Percentiles rank a stretch among this genome's conserved stretches.
These are phyloP conservation scores for Lutraria lutraria DNA, from an alignment of 2,888 invertebrate species.

Conservation along the genomic window DNA sequence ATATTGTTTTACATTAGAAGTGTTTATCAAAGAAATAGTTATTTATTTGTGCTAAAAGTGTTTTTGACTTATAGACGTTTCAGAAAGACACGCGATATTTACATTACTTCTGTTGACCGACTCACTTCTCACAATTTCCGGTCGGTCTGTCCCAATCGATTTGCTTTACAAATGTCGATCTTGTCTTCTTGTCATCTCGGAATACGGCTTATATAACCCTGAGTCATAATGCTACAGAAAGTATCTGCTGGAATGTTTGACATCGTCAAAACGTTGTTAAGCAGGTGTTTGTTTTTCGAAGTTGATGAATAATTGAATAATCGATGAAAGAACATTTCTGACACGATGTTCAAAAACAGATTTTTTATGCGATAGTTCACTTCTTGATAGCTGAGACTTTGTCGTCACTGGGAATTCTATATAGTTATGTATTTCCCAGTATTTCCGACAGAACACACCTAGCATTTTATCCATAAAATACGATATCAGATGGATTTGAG, in stretches of 20 bases:
- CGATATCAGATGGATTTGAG: no score
- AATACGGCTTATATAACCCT: neutral
- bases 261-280: neutral
- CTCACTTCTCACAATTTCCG: neutral
- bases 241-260: neutral
- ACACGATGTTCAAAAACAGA: no score
- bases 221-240: neutral
- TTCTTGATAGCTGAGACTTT: no score
- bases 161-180: neutral
- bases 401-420: no score
- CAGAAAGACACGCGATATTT: neutral
- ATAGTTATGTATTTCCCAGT: no score
- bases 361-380: no score
- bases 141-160: neutral
- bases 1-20: no score
- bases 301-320: neutral
- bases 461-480: no score
- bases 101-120: neutral
- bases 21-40: no score
- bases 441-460: no score
- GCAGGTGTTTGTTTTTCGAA: slow-evolving; percentile 8
- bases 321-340: neutral
- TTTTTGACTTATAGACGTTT: neutral
- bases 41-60: neutral
- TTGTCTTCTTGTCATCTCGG: neutral